Evolutionary conservation across 2,113 vertebrate genomes (phyloP).

Genomic region (Gopherus evgoodei): DNA sequence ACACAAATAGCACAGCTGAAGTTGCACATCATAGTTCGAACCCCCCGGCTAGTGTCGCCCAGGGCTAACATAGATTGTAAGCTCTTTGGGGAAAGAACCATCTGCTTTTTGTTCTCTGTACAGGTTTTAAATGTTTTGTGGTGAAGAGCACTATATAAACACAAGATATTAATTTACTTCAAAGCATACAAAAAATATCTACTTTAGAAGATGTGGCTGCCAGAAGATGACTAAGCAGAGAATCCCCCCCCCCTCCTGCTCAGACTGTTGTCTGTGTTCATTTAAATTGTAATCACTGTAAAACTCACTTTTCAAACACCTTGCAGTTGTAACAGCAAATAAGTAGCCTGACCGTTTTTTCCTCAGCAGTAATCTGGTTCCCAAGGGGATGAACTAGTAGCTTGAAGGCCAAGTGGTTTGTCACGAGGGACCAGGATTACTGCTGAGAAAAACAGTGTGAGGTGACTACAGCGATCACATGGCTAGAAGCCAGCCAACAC

Average conservation of each 20-base stretch:
- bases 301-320: not conserved
- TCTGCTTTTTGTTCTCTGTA: not conserved
- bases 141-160: not conserved
- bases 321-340: not conserved
- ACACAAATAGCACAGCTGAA: too few species aligned
- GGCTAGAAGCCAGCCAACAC: not conserved
- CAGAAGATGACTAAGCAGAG: not conserved
- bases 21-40: too few species aligned
- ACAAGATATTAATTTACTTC: not conserved
- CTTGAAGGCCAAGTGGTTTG: not conserved
- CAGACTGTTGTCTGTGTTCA: not conserved
- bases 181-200: not conserved
- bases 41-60: too few species aligned
- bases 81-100: not conserved
- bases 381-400: not conserved
- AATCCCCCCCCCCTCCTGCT: not conserved
- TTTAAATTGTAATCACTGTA: not conserved
- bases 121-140: not conserved
- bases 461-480: not conserved
- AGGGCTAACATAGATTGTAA: not conserved
- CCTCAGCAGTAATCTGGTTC: not conserved
- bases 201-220: not conserved
- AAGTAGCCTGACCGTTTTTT: not conserved
- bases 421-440: not conserved
- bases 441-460: not conserved